A percentile compares a stretch with the other conserved stretches of the same genome.
These are phyloP conservation scores for Luperina testacea DNA, from an alignment of 2,888 invertebrate species.

Conservation along the genomic window DNA sequence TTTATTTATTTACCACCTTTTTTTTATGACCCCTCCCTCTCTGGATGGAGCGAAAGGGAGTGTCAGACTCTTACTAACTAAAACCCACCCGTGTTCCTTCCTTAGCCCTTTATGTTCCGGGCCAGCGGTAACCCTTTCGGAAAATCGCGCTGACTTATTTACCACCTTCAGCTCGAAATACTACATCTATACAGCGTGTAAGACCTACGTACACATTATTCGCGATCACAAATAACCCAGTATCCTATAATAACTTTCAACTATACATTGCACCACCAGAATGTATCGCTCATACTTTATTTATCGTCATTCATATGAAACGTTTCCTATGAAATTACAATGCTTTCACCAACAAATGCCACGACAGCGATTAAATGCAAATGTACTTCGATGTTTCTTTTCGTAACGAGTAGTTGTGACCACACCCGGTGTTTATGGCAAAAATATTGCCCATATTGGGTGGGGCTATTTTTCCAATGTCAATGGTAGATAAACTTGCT, in stretches of 20 bases:
- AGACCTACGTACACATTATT: not conserved
- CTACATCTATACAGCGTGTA: too few species aligned
- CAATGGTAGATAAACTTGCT: conserved; percentile 48
- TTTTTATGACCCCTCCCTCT: too few species aligned
- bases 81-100: too few species aligned
- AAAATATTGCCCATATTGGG: conserved; percentile 59
- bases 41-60: too few species aligned
- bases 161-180: too few species aligned
- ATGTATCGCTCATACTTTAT: conserved; percentile 33
- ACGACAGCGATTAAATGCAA: conserved; percentile 78
- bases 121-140: too few species aligned
- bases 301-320: conserved; percentile 51
- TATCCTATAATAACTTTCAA: conserved; percentile 20
- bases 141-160: not conserved
- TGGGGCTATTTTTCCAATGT: conserved; percentile 48
- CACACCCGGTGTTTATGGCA: conserved; percentile 47
- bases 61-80: too few species aligned
- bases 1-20: not conserved
- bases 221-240: conserved; percentile 7
- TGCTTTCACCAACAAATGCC: conserved; percentile 79
- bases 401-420: conserved; percentile 49
- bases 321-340: conserved; percentile 62
- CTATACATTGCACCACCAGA: conserved; percentile 6
- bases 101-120: too few species aligned
- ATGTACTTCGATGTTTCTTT: conserved; percentile 64